A percentile compares a stretch with the other conserved stretches of the same genome.
phyloP scores from a whole-genome alignment of 2,888 invertebrate genomes.

The Sialis lutaria region DNA sequence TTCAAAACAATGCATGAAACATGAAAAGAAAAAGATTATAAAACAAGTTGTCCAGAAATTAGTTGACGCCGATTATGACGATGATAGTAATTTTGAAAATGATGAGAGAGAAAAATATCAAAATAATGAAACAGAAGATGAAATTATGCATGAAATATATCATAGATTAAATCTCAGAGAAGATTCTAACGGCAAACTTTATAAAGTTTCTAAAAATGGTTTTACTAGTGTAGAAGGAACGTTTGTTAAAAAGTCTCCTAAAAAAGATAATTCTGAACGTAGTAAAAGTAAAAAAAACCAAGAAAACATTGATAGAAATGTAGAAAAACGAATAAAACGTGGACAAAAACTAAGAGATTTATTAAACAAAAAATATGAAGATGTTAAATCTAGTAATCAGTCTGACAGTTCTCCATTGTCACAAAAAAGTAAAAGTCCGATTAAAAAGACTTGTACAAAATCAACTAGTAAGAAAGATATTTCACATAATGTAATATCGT shows the following conservation, averaged over 20 bases:
- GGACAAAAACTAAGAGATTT: background rate
- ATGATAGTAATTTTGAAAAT: conserved; percentile 21
- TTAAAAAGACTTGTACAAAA: too few relatives aligned
- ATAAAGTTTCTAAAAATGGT: too few relatives aligned
- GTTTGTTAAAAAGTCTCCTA: background rate
- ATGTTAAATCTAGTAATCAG: too few relatives aligned
- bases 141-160: conserved; percentile 1
- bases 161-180: background rate
- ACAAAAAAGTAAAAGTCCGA: too few relatives aligned
- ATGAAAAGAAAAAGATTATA: conserved; percentile 41
- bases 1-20: conserved; percentile 36
- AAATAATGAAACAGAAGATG: background rate
- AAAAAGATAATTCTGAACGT: background rate
- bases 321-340: conserved; percentile 1
- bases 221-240: too few relatives aligned
- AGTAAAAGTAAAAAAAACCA: background rate
- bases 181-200: background rate
- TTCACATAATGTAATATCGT: too few relatives aligned
- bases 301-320: background rate
- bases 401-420: too few relatives aligned
- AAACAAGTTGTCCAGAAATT: conserved; percentile 45
- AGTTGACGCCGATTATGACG: conserved; percentile 36
- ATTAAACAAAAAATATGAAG: background rate
- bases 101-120: conserved; percentile 1
- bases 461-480: too few relatives aligned